Conservation (phyloP, 2,888 invertebrate genomes). For the Athripsodes cinereus region DNA sequence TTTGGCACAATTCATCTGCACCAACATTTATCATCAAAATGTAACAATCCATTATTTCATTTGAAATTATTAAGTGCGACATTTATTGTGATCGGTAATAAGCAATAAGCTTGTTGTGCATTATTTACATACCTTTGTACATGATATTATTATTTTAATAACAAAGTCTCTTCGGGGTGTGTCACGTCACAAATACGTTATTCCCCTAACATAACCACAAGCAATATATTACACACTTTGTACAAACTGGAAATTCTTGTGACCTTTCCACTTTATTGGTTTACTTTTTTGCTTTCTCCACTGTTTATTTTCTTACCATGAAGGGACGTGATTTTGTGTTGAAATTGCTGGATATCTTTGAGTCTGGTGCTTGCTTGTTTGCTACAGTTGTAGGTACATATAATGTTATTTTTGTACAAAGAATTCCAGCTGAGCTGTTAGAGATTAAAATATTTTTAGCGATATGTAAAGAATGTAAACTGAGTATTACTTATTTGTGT, state of each 20-base stretch:
- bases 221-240: background rate
- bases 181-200: background rate
- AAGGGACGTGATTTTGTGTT: background rate
- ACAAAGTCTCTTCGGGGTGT: background rate
- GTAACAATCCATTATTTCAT: no score
- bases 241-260: background rate
- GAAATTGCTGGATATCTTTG: background rate
- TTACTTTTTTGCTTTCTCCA: background rate
- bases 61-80: no score
- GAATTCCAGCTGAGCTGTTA: background rate
- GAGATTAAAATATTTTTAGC: no score
- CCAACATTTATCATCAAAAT: no score
- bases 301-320: conserved; percentile 1
- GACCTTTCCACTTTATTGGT: background rate
- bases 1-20: no score
- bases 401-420: background rate
- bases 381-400: no score
- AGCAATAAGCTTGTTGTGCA: no score
- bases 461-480: no score
- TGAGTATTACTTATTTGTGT: no score
- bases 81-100: no score
- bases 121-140: no score
- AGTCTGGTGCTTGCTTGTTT: no score
- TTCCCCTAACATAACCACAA: background rate
- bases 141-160: background rate